A percentile compares a stretch with the other conserved stretches of the same genome.
Conservation (phyloP, 1,140 invertebrate species). For the Camponotus pennsylvanicus region DNA sequence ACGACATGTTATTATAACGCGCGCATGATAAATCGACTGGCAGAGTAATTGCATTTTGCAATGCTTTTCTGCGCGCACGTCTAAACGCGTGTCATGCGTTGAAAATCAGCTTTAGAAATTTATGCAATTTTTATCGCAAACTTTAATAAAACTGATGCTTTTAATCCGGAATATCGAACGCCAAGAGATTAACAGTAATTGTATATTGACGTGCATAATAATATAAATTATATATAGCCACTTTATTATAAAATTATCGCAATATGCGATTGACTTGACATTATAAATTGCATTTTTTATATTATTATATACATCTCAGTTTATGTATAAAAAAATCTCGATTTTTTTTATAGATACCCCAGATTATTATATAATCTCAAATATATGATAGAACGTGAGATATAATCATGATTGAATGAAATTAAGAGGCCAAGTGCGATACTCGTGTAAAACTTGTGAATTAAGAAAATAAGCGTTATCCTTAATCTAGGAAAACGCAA, state of each 20-base stretch:
- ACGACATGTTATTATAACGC: constrained; percentile 39
- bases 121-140: not conserved
- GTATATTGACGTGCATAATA: not conserved
- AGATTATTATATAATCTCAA: not conserved
- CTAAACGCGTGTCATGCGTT: not conserved
- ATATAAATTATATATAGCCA: constrained; percentile 10
- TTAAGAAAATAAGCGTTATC: not conserved
- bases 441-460: not conserved
- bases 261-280: constrained; percentile 14
- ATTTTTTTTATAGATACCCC: not conserved
- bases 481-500: not conserved
- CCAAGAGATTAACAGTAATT: constrained; percentile 24
- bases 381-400: not conserved
- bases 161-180: constrained; percentile 9
- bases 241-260: constrained; percentile 18
- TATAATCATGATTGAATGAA: not conserved
- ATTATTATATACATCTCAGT: constrained; percentile 31
- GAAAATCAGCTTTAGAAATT: not conserved
- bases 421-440: not conserved
- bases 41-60: not conserved
- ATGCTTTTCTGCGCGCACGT: not conserved
- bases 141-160: not conserved
- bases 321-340: constrained; percentile 1
- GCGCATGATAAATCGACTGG: constrained; percentile 14
- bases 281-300: constrained; percentile 15